These are phyloP conservation scores for Sebastiscus tertius DNA, from an alignment of 2,797 vertebrate genomes.

Conservation along the genomic window DNA sequence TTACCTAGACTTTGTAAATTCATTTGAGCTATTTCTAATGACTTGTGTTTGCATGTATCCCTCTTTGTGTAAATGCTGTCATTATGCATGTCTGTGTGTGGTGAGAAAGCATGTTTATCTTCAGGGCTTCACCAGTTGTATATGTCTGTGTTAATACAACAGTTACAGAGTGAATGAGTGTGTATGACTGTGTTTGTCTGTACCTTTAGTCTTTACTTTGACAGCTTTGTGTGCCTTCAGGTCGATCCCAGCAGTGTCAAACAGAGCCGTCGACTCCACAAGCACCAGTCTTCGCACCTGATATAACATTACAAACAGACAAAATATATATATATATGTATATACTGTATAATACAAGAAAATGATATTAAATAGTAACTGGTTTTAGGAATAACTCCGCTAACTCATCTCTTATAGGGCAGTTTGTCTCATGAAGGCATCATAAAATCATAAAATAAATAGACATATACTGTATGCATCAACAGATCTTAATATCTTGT, in stretches of 20 bases:
- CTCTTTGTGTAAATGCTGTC: not conserved
- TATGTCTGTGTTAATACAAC: not conserved
- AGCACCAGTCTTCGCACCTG: slow-evolving; percentile 87
- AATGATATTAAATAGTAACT: not conserved
- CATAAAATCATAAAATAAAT: not conserved
- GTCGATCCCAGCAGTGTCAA: slow-evolving; percentile 89
- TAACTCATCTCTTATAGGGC: not conserved
- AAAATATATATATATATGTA: not conserved
- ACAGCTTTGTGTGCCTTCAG: slow-evolving; percentile 93
- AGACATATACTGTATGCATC: not conserved
- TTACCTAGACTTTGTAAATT: not conserved
- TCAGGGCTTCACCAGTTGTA: fast-evolving
- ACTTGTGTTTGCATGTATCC: not conserved
- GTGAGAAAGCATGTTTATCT: not conserved
- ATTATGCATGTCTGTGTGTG: not conserved
- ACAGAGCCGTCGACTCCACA: slow-evolving; percentile 94
- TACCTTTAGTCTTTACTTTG: slow-evolving; percentile 93
- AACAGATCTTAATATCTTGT: not conserved
- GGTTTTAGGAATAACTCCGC: not conserved
- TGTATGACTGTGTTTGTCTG: slow-evolving; percentile 18
- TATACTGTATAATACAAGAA: not conserved
- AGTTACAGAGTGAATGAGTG: not conserved
- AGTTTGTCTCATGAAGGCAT: not conserved
- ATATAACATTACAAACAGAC: not conserved
- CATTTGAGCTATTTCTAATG: not conserved